Evolutionary conservation across 2,888 invertebrate genomes (phyloP).

Genomic region (Formica aserva): DNA sequence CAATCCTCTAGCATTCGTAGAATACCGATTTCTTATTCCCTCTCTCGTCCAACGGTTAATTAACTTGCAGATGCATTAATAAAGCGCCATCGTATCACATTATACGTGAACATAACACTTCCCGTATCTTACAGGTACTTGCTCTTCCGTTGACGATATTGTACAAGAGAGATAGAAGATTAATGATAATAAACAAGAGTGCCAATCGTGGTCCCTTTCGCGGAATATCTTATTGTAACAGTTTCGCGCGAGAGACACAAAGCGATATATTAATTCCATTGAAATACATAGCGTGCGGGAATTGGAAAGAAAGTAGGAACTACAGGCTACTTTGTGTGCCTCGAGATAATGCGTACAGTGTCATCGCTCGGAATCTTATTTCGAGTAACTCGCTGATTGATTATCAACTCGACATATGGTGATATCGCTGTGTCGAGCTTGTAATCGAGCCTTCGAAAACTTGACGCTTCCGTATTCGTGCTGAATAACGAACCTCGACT

Average conservation of each 20-base stretch:
- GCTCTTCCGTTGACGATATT: not conserved
- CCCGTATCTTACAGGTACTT: not conserved
- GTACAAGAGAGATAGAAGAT: not conserved
- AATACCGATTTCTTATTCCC: not conserved
- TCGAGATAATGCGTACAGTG: not conserved
- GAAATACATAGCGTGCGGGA: not conserved
- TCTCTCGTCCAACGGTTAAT: not conserved
- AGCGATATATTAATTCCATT: not conserved
- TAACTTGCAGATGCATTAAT: not conserved
- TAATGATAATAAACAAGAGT: not conserved
- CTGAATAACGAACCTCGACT: not conserved
- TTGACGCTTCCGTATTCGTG: not conserved
- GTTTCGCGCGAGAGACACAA: not conserved
- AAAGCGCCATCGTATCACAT: not conserved
- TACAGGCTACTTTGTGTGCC: not conserved
- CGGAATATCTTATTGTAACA: not conserved
- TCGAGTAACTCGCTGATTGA: not conserved
- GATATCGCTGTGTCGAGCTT: not conserved
- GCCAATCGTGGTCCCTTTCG: not conserved
- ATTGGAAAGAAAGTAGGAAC: not conserved
- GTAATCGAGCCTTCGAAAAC: not conserved
- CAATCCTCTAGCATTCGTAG: not conserved
- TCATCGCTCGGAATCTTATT: constrained; percentile 11
- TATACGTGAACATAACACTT: constrained; percentile 12
- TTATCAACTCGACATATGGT: not conserved